A percentile compares a stretch with the other conserved stretches of the same genome.
These are phyloP conservation scores for Perithous albicinctus DNA, from an alignment of 2,888 invertebrate species.

Conservation along the genomic window DNA sequence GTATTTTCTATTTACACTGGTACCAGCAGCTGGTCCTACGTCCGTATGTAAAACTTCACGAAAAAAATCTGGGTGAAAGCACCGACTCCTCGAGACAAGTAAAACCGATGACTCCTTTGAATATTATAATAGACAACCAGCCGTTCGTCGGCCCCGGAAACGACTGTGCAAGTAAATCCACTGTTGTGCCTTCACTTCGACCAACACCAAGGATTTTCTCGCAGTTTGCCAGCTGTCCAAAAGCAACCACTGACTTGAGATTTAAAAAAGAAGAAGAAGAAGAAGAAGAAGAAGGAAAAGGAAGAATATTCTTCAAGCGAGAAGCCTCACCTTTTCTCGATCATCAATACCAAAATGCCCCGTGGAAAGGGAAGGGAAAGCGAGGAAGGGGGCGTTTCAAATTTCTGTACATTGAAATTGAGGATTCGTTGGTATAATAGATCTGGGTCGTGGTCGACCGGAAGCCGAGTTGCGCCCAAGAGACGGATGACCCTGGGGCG, in stretches of 20 bases:
- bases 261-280: constrained; percentile 1
- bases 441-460: constrained; percentile 58
- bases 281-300: neutral
- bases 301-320: neutral
- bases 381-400: constrained; percentile 21
- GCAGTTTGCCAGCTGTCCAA: constrained; percentile 25
- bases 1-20: constrained; percentile 44
- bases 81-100: constrained; percentile 15
- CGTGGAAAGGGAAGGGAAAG: constrained; percentile 10
- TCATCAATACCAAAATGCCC: constrained; percentile 18
- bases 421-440: constrained; percentile 42
- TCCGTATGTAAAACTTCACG: neutral
- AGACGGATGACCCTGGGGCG: constrained; percentile 55
- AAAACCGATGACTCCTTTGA: constrained; percentile 33
- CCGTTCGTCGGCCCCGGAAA: constrained; percentile 29
- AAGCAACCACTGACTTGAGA: constrained; percentile 3
- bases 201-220: constrained; percentile 16
- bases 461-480: constrained; percentile 46
- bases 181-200: constrained; percentile 26
- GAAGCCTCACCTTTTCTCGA: constrained; percentile 15
- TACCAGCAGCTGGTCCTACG: constrained; percentile 47
- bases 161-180: constrained; percentile 41
- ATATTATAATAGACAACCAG: constrained; percentile 28
- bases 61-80: constrained; percentile 15
- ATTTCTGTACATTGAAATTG: constrained; percentile 42